Percentiles rank a stretch among this genome's conserved stretches.
Conservation (phyloP, 2,113 vertebrate genomes). For the Oreochromis tanganicae region DNA sequence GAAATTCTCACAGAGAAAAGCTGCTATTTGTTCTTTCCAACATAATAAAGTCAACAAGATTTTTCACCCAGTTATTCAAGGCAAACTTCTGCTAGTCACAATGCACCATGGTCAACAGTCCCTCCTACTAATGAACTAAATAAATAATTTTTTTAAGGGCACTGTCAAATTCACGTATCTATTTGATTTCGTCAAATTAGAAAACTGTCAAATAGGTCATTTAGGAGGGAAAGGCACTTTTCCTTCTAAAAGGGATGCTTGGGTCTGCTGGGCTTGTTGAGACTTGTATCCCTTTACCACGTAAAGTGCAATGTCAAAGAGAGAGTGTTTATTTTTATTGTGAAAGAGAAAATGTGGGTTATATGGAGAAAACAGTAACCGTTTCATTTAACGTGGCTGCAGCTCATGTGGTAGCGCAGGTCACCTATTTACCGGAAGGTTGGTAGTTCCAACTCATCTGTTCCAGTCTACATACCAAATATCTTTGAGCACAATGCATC, state of each 20-base stretch:
- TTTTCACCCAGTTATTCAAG: constrained; percentile 16
- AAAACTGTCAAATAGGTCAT: background rate
- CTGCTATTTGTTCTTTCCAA: constrained; percentile 7
- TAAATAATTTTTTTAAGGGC: background rate
- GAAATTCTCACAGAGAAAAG: background rate
- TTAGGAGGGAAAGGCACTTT: background rate
- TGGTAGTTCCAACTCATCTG: background rate
- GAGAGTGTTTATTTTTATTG: background rate
- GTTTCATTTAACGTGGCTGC: background rate
- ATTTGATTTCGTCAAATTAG: background rate
- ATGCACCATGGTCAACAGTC: background rate
- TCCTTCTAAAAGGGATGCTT: background rate
- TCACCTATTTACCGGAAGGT: background rate
- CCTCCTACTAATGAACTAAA: background rate
- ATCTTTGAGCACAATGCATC: background rate
- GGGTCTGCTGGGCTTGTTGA: background rate
- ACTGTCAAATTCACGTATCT: background rate
- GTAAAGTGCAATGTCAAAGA: background rate
- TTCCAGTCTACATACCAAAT: background rate
- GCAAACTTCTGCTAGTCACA: constrained; percentile 30
- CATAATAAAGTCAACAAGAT: constrained; percentile 28
- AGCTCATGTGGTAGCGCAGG: background rate
- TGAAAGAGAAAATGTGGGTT: background rate
- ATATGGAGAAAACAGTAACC: background rate
- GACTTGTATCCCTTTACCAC: background rate